phyloP scores from a whole-genome alignment of 2,113 vertebrate genomes.

The Furnarius figulus region DNA sequence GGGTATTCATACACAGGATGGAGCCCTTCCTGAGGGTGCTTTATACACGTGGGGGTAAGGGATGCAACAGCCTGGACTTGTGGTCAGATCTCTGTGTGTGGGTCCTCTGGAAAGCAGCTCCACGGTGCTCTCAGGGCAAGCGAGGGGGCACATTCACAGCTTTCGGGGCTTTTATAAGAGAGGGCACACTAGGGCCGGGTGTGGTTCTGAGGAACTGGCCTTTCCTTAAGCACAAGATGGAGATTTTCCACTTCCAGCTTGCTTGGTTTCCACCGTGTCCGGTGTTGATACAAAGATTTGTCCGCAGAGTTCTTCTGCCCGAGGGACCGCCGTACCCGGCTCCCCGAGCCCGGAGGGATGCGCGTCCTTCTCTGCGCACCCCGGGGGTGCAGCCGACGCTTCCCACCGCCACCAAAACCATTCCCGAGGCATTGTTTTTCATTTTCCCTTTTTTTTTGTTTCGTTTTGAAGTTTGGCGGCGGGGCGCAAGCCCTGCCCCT shows the following conservation, averaged over 20 bases:
- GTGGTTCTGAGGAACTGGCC: too few relatives aligned
- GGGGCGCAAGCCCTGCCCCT: not conserved
- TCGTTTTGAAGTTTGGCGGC: not conserved
- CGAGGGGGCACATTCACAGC: not conserved
- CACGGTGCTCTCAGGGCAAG: not conserved
- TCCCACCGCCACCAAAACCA: not conserved
- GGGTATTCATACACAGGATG: not conserved
- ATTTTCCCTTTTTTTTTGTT: too few relatives aligned
- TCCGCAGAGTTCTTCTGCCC: accelerated
- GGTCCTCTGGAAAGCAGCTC: not conserved
- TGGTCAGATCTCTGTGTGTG: accelerated
- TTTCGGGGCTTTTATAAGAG: not conserved
- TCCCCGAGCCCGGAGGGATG: too few relatives aligned
- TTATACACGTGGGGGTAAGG: accelerated
- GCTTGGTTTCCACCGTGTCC: not conserved
- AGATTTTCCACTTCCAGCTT: not conserved
- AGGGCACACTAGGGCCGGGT: too few relatives aligned
- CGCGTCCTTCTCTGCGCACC: accelerated
- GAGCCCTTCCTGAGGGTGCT: not conserved
- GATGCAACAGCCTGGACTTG: not conserved
- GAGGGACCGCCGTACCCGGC: not conserved
- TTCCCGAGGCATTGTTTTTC: not conserved
- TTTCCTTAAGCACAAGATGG: not conserved
- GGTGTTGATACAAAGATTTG: accelerated
- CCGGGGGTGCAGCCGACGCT: too few relatives aligned